Evolutionary conservation across 2,888 invertebrate species (phyloP), one percentile per base, ranked within the genome.

Genomic region (Euphydryas editha): DNA sequence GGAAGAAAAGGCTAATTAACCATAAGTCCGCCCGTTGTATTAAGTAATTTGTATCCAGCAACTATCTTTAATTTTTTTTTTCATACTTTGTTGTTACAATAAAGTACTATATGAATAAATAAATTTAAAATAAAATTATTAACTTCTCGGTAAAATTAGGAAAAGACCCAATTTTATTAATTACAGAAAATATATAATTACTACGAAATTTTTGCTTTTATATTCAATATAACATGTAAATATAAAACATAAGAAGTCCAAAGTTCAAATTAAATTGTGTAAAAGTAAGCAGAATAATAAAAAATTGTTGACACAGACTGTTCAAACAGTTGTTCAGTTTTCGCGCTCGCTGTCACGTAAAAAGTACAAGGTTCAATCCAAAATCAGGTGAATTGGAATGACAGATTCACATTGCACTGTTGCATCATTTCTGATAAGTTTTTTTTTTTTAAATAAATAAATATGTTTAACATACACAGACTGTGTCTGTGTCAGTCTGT

Each of bases 351-450:
- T 51, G 69, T 44, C 56, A 46, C 60, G 60, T 61, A 60, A 60
- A 54, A 57, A 60, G 44, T 63, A 18, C 47, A 36, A 63, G 42
- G 67, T 60, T 24, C 67, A 60, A 39, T 37, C 18, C 17, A 24
- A 46, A 67, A 39, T 39, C 62, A 62, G 62, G 62, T 62, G 67
- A 67, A 62, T 55, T 59, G 56, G 24, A 36, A 39, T 49, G 15
- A 18, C 8, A 13, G 10, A 7, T 17, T 8, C 17, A 20, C 1
- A 30, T 18, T 13, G 17, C 21, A 59, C 6, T 59, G 8, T 67
- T 67, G 62, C 67, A 62, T 67, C 62, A 67, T 67, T 7, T 13
- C n/a, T 49, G 30, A 24, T 47, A 18, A 59, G 18, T 39, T 37
- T n/a, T n/a, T n/a, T 15, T n/a, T 44, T 42, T 36, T 36, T 5